phyloP scores from a whole-genome alignment of 2,888 invertebrate genomes.

The Dryocosmus kuriphilus region DNA sequence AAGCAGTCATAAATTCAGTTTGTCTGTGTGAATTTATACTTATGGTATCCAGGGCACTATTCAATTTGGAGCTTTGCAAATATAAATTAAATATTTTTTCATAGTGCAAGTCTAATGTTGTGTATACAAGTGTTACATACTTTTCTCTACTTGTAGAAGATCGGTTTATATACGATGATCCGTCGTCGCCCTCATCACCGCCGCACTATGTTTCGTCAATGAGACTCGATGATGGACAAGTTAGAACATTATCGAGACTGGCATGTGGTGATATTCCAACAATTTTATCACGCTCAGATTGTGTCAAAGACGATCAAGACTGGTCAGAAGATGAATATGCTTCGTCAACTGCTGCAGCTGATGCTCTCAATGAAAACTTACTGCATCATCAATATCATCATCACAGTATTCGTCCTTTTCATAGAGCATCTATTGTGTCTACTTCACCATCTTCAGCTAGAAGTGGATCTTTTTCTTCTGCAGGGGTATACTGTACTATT shows the following conservation, averaged over 20 bases:
- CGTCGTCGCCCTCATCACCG: conserved; percentile 33
- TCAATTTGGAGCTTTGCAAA: too few relatives aligned
- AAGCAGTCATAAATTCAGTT: too few relatives aligned
- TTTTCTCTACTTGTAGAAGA: conserved; percentile 47
- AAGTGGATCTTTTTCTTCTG: conserved; percentile 68
- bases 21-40: too few relatives aligned
- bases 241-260: conserved; percentile 41
- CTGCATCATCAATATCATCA: conserved; percentile 50
- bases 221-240: conserved; percentile 23
- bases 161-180: conserved; percentile 54
- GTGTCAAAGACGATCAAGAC: conserved; percentile 60
- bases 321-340: conserved; percentile 60
- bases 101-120: too few relatives aligned
- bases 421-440: conserved; percentile 69
- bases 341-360: conserved; percentile 44
- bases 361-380: conserved; percentile 45
- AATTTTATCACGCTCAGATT: conserved; percentile 49
- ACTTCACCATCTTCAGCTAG: conserved; percentile 65
- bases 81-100: too few relatives aligned
- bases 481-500: conserved; percentile 53
- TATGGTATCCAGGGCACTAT: too few relatives aligned
- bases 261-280: conserved; percentile 45
- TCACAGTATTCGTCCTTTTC: conserved; percentile 54
- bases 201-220: conserved; percentile 25
- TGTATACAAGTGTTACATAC: too few relatives aligned